Evolutionary conservation across 2,888 invertebrate species (phyloP), one percentile per base, ranked within the genome.

Genomic region (Cepaea hortensis): DNA sequence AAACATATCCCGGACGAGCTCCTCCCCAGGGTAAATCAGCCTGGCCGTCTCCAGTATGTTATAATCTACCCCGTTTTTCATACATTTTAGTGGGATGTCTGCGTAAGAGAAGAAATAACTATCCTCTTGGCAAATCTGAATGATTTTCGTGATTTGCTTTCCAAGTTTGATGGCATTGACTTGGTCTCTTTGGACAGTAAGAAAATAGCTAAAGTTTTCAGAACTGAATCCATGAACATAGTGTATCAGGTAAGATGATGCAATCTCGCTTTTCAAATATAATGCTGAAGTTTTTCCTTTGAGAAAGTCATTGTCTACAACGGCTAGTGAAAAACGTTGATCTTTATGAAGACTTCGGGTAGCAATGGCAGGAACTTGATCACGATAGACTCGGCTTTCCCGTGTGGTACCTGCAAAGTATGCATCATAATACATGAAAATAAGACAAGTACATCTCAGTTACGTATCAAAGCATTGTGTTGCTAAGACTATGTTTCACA

Each of bases 101-200:
- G 98, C 98, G 94, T 99, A 99, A 18, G 98, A 99, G 95, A 98
- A 98, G 95, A 98, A 99, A 94, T 98, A 97, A 90, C 97, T 96
- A 94, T 99, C 99, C 92, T 98, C 97, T 94, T 98, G 98, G 94
- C 99, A 99, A 81, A 99, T 97, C 85, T 99, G 96, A 70, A 98
- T 97, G 92, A 99, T 95, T 95, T 98, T 98, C 88, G 98, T 98
- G 96, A 93, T 97, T 20, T 87, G 83, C 70, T 93, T 97, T 50
- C 84, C 88, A 18, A 80, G 76, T 23, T 85, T 61, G n/a, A 87
- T 87, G 73, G 84, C 83, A 92, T 97, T 87, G 76, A 89, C 88
- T 13, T 87, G 85, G 80, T 89, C 96, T 93, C 97, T 96, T 95
- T 99, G 99, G 5, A 98, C 97, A 3, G 99, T 98, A 90, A 99